Evolutionary conservation across 37 sponge, comb jelly and placozoan species (phyloP), one percentile per base, ranked within the genome.

Genomic region (Diacarnus erythraeanus): DNA sequence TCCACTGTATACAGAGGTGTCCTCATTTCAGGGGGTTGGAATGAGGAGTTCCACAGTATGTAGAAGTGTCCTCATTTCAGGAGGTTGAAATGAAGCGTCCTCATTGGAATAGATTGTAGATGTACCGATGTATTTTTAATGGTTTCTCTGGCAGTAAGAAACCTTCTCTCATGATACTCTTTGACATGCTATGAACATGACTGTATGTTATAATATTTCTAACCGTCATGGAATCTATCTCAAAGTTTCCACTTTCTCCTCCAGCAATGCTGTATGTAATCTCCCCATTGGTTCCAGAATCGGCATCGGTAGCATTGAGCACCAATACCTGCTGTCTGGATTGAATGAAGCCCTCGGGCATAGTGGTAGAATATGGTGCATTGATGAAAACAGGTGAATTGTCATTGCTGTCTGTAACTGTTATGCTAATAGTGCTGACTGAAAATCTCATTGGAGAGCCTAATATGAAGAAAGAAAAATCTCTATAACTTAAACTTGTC

Each of bases 401-500:
- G 72, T 87, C 87, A 57, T 87, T 87, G 38, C 68, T 38, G 44
- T 87, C 87, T n/a, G 63, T 75, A 10, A 87, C 77, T 1, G 75
- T 80, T 25, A 87, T 72, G 43, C 22, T 69, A 3, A 87, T 30
- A 27, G 36, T 63, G 15, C 39, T 38, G 0, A 51, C 26, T 6
- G 40, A 29, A 10, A 57, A 31, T 47, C 54, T 44, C 30, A 37
- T 10, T 9, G 78, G 66, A 33, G 15, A 9, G 1, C 78, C 78
- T 78, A 35, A 47, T 6, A 38, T 23, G 35, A 38, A 38, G 51
- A 47, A 12, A 47, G 51, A 47, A 12, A 47, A 38, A n/a, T n/a
- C n/a, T n/a, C n/a, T n/a, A n/a, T n/a, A n/a, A n/a, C n/a, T n/a
- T n/a, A n/a, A n/a, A n/a, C n/a, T n/a, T n/a, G n/a, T n/a, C n/a